Evolutionary conservation across 1,140 invertebrate species (phyloP).

Genomic region (Cecropterus lyciades): DNA sequence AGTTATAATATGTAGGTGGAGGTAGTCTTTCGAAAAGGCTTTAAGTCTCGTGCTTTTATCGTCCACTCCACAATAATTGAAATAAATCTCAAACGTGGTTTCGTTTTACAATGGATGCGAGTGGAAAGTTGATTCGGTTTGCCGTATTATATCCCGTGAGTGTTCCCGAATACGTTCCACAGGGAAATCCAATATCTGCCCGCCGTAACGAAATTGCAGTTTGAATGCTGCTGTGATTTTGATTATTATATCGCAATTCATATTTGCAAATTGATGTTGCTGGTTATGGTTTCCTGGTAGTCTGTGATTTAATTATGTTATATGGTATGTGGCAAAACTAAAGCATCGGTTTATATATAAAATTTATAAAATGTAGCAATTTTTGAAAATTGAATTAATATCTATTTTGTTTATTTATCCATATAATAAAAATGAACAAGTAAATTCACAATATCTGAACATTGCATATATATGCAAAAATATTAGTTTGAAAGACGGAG

Average conservation of each 20-base stretch:
- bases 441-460: no score
- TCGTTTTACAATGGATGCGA: constrained; percentile 52
- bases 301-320: constrained; percentile 32
- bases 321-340: background rate
- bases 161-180: constrained; percentile 54
- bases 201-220: constrained; percentile 75
- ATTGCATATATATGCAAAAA: no score
- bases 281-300: constrained; percentile 23
- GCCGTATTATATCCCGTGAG: constrained; percentile 61
- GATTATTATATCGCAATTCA: constrained; percentile 75
- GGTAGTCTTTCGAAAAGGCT: no score
- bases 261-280: constrained; percentile 68
- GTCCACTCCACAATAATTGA: constrained; percentile 31
- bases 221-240: constrained; percentile 77
- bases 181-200: constrained; percentile 70
- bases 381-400: no score
- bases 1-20: no score
- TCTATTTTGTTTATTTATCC: no score
- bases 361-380: no score
- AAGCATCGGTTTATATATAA: no score
- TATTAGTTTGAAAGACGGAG: no score
- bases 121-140: constrained; percentile 68
- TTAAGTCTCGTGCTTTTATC: constrained; percentile 7
- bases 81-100: constrained; percentile 50
- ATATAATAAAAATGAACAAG: no score